phyloP scores from a whole-genome alignment of 2,888 invertebrate genomes.

The Drosophila nigricruria region DNA sequence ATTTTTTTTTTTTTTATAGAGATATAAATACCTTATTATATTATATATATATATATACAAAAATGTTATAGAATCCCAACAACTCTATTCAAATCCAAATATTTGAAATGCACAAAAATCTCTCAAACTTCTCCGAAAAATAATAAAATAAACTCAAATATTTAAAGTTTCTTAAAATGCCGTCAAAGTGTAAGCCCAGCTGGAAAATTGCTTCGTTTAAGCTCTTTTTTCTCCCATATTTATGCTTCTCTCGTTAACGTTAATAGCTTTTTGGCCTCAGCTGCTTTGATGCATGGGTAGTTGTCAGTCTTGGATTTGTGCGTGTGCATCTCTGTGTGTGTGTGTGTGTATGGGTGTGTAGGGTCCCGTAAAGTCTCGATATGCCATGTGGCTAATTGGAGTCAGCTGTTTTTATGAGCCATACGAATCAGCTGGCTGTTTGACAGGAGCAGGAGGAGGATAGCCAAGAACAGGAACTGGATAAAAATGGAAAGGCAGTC shows the following conservation, averaged over 20 bases:
- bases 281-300: slow-evolving; percentile 33
- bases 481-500: slow-evolving; percentile 35
- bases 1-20: too few relatives aligned
- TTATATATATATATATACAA: too few relatives aligned
- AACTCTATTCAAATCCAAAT: not conserved
- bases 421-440: slow-evolving; percentile 71
- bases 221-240: slow-evolving; percentile 12
- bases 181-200: not conserved
- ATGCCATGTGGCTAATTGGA: slow-evolving; percentile 75
- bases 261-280: slow-evolving; percentile 55
- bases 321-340: not conserved
- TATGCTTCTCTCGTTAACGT: slow-evolving; percentile 45
- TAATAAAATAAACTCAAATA: too few relatives aligned
- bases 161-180: not conserved
- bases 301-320: slow-evolving; percentile 37
- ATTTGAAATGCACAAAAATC: not conserved
- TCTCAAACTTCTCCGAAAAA: not conserved
- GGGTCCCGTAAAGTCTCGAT: slow-evolving; percentile 25
- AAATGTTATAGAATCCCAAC: not conserved
- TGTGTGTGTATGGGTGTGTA: slow-evolving; percentile 1
- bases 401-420: slow-evolving; percentile 74
- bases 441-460: slow-evolving; percentile 36
- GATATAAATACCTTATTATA: too few relatives aligned
- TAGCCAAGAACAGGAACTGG: slow-evolving; percentile 21
- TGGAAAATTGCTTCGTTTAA: not conserved